A percentile compares a stretch with the other conserved stretches of the same genome.
phyloP scores from a whole-genome alignment of 2,113 vertebrate genomes.

The Elachura formosa region DNA sequence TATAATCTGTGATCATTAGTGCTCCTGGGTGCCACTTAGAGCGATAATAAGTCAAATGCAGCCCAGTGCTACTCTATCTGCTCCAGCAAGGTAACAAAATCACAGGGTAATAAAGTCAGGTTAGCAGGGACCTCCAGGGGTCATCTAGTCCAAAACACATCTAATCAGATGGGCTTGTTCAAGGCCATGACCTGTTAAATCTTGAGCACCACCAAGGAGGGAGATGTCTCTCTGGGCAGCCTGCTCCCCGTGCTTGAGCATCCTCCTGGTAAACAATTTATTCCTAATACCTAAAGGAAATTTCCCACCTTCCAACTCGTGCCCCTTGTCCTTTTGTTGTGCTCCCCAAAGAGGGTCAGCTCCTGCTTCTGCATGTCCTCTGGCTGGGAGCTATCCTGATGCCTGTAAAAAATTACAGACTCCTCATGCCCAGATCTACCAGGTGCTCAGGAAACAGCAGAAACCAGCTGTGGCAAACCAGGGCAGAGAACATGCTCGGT shows the following conservation, averaged over 20 bases:
- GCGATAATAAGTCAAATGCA: not conserved
- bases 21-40: not conserved
- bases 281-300: not conserved
- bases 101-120: not conserved
- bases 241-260: accelerated
- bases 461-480: accelerated
- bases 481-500: accelerated
- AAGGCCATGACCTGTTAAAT: not conserved
- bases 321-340: not conserved
- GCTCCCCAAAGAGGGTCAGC: not conserved
- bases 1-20: not conserved
- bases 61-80: not conserved
- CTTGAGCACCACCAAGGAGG: not conserved
- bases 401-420: not conserved
- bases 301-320: not conserved
- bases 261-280: not conserved
- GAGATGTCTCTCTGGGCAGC: not conserved
- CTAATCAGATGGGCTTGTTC: not conserved
- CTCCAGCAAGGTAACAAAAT: not conserved
- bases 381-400: not conserved
- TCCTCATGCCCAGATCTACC: not conserved
- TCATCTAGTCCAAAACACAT: not conserved
- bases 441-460: not conserved
- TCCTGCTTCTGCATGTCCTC: not conserved
- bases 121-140: not conserved